Evolutionary conservation across 2,797 vertebrate species (phyloP).

Genomic region (Gymnothorax reevesii): DNA sequence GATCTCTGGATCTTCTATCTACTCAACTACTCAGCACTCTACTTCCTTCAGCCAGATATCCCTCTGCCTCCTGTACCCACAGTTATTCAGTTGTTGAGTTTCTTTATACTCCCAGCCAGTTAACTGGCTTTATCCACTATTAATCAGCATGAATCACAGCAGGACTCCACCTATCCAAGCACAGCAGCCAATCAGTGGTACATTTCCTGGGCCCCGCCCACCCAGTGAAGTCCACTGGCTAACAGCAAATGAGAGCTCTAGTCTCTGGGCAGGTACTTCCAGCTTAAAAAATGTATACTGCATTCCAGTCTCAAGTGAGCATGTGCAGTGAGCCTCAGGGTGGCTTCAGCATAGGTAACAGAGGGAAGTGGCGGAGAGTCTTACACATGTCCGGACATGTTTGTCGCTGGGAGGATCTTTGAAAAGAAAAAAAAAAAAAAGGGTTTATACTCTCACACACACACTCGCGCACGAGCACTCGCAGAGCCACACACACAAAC

Average conservation of each 20-base stretch:
- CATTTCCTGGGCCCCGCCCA: neutral
- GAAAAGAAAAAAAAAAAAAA: too few relatives aligned
- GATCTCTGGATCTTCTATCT: neutral
- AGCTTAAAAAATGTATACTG: neutral
- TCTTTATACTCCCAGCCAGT: too few relatives aligned
- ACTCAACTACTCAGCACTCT: neutral
- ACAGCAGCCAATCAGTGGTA: neutral
- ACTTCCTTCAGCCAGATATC: too few relatives aligned
- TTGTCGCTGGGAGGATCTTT: neutral
- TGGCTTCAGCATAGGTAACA: neutral
- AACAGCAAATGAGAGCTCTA: neutral
- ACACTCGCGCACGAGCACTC: slow-evolving; percentile 4
- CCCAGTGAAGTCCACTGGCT: neutral
- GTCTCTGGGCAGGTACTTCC: neutral
- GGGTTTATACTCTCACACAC: too few relatives aligned
- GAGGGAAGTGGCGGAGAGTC: neutral
- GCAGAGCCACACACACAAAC: slow-evolving; percentile 16
- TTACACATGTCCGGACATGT: neutral
- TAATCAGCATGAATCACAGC: too few relatives aligned
- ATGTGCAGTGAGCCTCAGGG: slow-evolving; percentile 7
- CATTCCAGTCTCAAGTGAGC: neutral
- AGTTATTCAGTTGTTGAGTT: too few relatives aligned
- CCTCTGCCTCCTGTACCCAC: too few relatives aligned
- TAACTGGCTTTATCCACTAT: too few relatives aligned
- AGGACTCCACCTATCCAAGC: neutral